These are phyloP conservation scores for Trachelipus rathkii DNA, from an alignment of 1,140 invertebrate species.

Conservation along the genomic window DNA sequence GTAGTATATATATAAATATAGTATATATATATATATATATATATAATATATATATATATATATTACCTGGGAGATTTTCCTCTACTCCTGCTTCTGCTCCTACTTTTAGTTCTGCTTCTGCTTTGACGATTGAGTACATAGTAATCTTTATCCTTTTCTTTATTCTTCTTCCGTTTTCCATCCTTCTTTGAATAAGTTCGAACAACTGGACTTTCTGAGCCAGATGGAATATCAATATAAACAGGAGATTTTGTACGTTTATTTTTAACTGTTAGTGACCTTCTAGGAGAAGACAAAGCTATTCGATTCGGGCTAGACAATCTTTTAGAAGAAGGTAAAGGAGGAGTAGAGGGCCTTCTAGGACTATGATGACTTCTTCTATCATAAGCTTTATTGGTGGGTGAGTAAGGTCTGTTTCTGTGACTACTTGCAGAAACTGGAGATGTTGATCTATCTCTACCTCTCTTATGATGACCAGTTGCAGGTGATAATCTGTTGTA, in stretches of 20 bases:
- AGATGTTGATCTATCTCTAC: constrained; percentile 23
- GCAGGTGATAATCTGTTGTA: constrained; percentile 26
- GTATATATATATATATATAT: no score
- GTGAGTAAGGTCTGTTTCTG: constrained; percentile 29
- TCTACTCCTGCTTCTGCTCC: no score
- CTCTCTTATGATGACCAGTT: constrained; percentile 25
- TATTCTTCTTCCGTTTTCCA: no score
- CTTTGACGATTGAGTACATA: no score
- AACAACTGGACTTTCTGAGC: not conserved
- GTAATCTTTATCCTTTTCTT: no score
- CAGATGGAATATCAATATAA: constrained; percentile 7
- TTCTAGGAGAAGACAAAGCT: constrained; percentile 24
- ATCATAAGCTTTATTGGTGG: constrained; percentile 29
- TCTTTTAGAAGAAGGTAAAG: no score
- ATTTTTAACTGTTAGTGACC: not conserved
- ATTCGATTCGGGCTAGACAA: no score
- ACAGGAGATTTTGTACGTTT: constrained; percentile 27
- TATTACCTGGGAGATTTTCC: no score
- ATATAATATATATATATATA: no score
- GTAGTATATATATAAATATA: no score
- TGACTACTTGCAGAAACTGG: constrained; percentile 24
- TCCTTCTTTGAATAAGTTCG: not conserved
- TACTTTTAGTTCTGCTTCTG: no score
- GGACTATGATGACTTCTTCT: constrained; percentile 13
- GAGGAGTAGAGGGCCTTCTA: no score